Evolutionary conservation across 2,113 vertebrate species (phyloP).

Genomic region (Suncus etruscus): DNA sequence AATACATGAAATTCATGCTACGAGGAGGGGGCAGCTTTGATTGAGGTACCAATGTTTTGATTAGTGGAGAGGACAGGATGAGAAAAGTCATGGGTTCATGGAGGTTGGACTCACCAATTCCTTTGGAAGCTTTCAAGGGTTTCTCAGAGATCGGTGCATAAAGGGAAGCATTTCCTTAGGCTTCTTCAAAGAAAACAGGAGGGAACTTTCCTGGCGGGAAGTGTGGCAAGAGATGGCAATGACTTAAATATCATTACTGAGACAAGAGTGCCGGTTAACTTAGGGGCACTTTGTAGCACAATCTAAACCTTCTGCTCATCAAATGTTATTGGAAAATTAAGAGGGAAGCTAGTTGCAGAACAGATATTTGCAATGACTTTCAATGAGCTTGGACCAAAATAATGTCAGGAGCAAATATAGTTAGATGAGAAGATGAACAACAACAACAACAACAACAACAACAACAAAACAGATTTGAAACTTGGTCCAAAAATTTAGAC

Average conservation of each 20-base stretch:
- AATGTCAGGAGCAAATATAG: not conserved
- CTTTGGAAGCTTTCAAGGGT: not conserved
- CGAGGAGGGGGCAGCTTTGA: not conserved
- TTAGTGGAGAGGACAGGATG: not conserved
- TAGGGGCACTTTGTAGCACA: not conserved
- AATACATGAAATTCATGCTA: not conserved
- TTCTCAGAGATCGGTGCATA: not conserved
- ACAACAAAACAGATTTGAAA: not conserved
- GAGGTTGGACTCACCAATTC: not conserved
- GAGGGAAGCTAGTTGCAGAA: not conserved
- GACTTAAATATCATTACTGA: not conserved
- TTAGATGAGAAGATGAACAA: too few species aligned
- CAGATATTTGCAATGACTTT: not conserved
- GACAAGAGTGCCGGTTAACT: slow-evolving; percentile 15
- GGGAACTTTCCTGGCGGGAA: not conserved
- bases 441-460: too few species aligned
- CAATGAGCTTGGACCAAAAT: not conserved
- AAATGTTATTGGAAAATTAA: slow-evolving; percentile 6
- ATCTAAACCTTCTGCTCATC: slow-evolving; percentile 23
- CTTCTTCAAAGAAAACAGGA: not conserved
- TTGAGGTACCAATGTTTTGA: not conserved
- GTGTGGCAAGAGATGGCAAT: not conserved
- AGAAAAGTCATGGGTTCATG: not conserved
- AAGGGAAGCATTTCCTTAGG: not conserved
- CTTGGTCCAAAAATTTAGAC: too few species aligned